Base-by-base conservation (phyloP, 2,113 vertebrate species). In the Dinomys branickii region DNA sequence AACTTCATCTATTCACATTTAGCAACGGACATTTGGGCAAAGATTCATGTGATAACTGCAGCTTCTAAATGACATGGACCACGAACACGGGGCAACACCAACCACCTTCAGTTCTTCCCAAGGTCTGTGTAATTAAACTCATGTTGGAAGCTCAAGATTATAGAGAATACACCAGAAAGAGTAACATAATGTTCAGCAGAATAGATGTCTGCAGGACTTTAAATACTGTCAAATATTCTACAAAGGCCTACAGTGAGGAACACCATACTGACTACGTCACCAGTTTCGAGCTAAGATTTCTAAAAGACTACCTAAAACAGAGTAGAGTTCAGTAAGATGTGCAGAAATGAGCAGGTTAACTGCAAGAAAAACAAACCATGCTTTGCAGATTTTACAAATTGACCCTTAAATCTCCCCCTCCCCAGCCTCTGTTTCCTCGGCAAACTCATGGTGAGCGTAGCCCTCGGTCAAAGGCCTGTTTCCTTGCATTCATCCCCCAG, bases 1-100 rank as follows among this genome's bases (percentile, higher is more conserved):
- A 94, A 26, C 7, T 95, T 71, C 56, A n/a, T 86, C 59, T 92
- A 94, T 85, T 95, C 63, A 75, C 67, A 96, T 78, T 95, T 90
- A 90, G 54, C 54, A 85, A 86, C 30, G 71, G 5, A 19, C 65
- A 92, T 61, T 73, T 80, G 26, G 38, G 50, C 26, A 17, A 94
- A 67, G n/a, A 12, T 65, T 82, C 80, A 35, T 65, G 75, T n/a
- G 41, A 95, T 75, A 63, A 52, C 3, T 54, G 6, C 8, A 63
- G 17, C 52, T 94, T 52, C 86, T 87, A 89, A 80, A 80, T 26
- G 22, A 94, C 63, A 91, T 86, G 1, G 67, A 54, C n/a, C 44
- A 87, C 6, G 56, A 94, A 73, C 73, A 80, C 3, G 9, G 14
- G 38, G 7, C 41, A 87, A 20, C 28, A 54, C 0, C 20, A 81